Percentiles rank a stretch among this genome's conserved stretches.
These are phyloP conservation scores for Sarotherodon lohbergeri DNA, from an alignment of 2,113 vertebrate species.

Conservation along the genomic window DNA sequence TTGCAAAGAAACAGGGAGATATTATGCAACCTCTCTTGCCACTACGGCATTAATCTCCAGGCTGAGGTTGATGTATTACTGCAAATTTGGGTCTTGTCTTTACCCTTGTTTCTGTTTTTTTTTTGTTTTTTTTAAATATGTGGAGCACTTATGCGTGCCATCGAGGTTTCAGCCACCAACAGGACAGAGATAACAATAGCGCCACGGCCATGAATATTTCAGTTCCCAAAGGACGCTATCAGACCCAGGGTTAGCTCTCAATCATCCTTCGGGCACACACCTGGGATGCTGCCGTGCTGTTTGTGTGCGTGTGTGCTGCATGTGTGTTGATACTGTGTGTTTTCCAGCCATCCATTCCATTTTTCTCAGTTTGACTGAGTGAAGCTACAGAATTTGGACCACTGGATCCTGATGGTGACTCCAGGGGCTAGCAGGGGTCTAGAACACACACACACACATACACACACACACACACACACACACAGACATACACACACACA, in stretches of 20 bases:
- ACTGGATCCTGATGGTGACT: slow-evolving; percentile 12
- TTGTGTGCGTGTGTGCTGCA: not conserved
- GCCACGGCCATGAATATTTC: slow-evolving; percentile 44
- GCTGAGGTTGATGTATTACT: slow-evolving; percentile 24
- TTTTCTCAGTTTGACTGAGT: slow-evolving; percentile 18
- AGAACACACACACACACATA: not conserved
- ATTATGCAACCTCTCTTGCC: slow-evolving; percentile 5
- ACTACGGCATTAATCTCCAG: not conserved
- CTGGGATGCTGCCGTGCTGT: slow-evolving; percentile 4
- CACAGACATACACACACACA: not conserved
- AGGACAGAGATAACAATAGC: slow-evolving; percentile 43
- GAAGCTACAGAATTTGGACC: slow-evolving; percentile 19
- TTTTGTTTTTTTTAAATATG: not conserved
- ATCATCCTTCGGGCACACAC: slow-evolving; percentile 40
- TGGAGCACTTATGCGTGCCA: not conserved
- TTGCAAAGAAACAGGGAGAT: not conserved
- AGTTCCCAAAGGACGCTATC: slow-evolving; percentile 13
- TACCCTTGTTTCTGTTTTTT: not conserved
- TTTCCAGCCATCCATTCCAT: slow-evolving; percentile 12
- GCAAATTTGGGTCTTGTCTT: not conserved
- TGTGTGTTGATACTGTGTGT: not conserved
- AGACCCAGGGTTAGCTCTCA: slow-evolving; percentile 41
- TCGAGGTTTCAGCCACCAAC: slow-evolving; percentile 12
- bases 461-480: not conserved
- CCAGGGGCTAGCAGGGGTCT: not conserved